Conservation (phyloP, 1,140 invertebrate species). For the Lethocerus indicus region DNA sequence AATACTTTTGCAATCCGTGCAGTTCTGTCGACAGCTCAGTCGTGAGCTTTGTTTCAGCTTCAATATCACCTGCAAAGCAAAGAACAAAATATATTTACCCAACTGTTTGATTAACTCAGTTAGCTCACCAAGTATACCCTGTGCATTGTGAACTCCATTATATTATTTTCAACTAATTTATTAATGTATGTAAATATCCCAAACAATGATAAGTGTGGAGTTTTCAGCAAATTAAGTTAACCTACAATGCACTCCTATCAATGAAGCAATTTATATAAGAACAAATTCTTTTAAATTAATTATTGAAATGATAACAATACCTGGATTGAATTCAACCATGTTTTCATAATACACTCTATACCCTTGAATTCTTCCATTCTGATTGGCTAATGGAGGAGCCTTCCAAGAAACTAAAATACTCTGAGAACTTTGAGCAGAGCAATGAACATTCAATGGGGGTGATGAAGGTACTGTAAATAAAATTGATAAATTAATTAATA, state of each 20-base stretch:
- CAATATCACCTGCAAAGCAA: constrained; percentile 17
- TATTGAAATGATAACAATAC: constrained; percentile 3
- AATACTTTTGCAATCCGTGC: constrained; percentile 30
- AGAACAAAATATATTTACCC: not conserved
- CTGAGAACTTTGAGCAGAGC: constrained; percentile 24
- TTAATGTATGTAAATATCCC: no score
- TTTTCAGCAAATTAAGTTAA: no score
- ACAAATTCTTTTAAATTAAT: not conserved
- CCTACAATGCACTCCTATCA: no score
- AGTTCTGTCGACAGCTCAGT: constrained; percentile 14
- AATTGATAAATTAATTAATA: not conserved
- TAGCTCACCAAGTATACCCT: no score
- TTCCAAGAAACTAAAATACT: constrained; percentile 33
- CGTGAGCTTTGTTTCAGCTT: constrained; percentile 17
- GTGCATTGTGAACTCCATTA: no score
- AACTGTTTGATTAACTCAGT: not conserved
- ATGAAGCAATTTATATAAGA: no score
- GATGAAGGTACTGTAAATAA: constrained; percentile 23
- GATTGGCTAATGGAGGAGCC: constrained; percentile 31
- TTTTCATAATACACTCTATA: constrained; percentile 65
- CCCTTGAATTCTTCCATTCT: constrained; percentile 55
- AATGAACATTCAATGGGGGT: constrained; percentile 25
- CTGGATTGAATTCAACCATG: constrained; percentile 21
- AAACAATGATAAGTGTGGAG: no score
- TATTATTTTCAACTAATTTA: no score